Evolutionary conservation across 2,888 invertebrate genomes (phyloP).

Genomic region (Lepidocyrtinus sp.): DNA sequence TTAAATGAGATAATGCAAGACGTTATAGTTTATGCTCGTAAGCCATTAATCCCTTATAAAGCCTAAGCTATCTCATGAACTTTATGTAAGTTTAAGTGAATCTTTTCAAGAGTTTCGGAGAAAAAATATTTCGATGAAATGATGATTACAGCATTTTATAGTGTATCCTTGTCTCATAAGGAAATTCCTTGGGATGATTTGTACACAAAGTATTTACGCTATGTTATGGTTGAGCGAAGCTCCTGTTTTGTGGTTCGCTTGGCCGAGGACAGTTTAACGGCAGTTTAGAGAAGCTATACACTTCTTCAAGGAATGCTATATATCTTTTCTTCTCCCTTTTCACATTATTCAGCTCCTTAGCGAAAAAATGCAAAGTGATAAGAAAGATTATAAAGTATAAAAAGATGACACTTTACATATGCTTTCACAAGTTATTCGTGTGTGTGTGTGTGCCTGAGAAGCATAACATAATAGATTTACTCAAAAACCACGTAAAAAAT

Average conservation of each 20-base stretch:
- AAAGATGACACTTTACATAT: conserved; percentile 12
- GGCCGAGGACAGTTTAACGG: conserved; percentile 40
- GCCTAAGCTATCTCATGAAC: not conserved
- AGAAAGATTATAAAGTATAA: not conserved
- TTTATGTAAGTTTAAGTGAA: not conserved
- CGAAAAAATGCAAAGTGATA: not conserved
- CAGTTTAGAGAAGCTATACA: conserved; percentile 25
- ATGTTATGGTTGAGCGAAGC: not conserved
- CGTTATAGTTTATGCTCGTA: not conserved
- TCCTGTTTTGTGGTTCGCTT: conserved; percentile 21
- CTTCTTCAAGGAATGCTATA: not conserved
- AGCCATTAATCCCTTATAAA: not conserved
- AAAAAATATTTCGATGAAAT: conserved; percentile 38
- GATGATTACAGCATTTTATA: conserved; percentile 48
- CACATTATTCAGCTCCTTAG: not conserved
- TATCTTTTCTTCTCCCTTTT: not conserved
- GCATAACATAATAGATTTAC: too few relatives aligned
- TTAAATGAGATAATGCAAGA: conserved; percentile 26
- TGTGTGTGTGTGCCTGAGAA: not conserved
- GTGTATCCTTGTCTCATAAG: conserved; percentile 44
- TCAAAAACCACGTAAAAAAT: too few relatives aligned
- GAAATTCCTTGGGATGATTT: conserved; percentile 51
- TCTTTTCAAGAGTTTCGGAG: not conserved
- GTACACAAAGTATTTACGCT: conserved; percentile 22
- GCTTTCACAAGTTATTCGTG: too few relatives aligned